Percentiles rank a stretch among this genome's conserved stretches.
Conservation (phyloP, 2,797 vertebrate genomes). For the Sebastes taczanowskii region DNA sequence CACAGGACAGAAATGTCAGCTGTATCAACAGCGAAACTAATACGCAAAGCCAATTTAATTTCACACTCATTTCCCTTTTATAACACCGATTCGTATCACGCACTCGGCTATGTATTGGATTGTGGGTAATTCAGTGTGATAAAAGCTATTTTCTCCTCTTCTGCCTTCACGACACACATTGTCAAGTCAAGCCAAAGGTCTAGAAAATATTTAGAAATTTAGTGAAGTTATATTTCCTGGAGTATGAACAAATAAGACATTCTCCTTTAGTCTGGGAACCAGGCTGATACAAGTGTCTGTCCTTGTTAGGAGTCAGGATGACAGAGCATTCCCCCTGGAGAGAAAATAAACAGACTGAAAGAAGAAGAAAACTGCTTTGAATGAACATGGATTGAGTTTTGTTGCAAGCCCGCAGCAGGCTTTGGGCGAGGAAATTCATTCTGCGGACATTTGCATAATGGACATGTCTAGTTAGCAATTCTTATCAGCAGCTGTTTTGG, state of each 20-base stretch:
- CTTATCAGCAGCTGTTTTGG: neutral
- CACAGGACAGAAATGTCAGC: neutral
- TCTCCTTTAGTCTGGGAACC: neutral
- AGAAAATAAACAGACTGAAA: slow-evolving; percentile 4
- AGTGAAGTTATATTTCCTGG: neutral
- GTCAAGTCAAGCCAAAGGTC: neutral
- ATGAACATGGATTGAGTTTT: neutral
- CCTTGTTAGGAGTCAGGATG: slow-evolving; percentile 6
- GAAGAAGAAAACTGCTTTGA: slow-evolving; percentile 9
- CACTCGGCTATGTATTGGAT: neutral
- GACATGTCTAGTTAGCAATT: slow-evolving; percentile 16
- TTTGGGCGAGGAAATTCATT: neutral
- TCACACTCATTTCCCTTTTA: neutral
- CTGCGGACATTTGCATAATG: slow-evolving; percentile 37
- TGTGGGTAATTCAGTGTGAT: neutral
- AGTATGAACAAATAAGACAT: neutral
- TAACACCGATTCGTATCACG: neutral
- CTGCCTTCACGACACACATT: neutral
- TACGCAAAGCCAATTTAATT: neutral
- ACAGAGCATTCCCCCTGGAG: neutral
- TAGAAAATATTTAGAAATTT: neutral
- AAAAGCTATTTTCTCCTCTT: neutral
- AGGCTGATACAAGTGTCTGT: neutral
- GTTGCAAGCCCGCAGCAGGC: slow-evolving; percentile 1
- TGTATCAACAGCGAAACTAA: neutral